Evolutionary conservation across 2,888 invertebrate species (phyloP), one percentile per base, ranked within the genome.

Genomic region (Sipunculus nudus): DNA sequence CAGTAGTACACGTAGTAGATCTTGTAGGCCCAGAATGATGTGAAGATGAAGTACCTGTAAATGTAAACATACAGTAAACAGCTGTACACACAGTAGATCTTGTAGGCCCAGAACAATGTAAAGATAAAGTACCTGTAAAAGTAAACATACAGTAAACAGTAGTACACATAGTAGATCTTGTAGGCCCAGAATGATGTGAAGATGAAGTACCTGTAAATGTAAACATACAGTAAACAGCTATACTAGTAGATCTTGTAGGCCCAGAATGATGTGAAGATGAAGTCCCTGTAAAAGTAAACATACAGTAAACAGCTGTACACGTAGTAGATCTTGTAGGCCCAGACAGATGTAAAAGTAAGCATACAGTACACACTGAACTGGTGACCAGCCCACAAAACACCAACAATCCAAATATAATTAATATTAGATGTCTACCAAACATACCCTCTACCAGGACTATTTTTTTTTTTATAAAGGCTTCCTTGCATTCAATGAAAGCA

Each of bases 181-280:
- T 99, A 99, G 40, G 99, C 99, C 99, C 99, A 99, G 87, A 99
- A 99, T 28, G 99, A 99, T 25, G 99, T 99, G 85, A 99, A 99
- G 77, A 99, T 98, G 83, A 99, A 99, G 84, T 99, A 95, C 92
- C 85, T 86, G 72, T 10, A 94, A 86, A 95, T 86, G 83, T 97
- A 96, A 61, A 98, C 86, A 49, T 99, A 88, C 77, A 99, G 86
- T 97, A 98, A 98, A 85, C 99, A 99, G 71, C 98, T 98, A 85
- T 98, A 99, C 41, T 99, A 99, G 84, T 99, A 99, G 83, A 99
- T 99, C 87, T 99, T 99, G 86, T 99, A 99, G 40, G 99, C 99
- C 99, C 99, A 99, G 87, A 99, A 99, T 28, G 99, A 99, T 25
- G 99, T 99, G 85, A 99, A 99, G 77, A 99, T 98, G 83, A 99